phyloP scores from a whole-genome alignment of 2,888 invertebrate species.

The Tetanocera ferruginea region DNA sequence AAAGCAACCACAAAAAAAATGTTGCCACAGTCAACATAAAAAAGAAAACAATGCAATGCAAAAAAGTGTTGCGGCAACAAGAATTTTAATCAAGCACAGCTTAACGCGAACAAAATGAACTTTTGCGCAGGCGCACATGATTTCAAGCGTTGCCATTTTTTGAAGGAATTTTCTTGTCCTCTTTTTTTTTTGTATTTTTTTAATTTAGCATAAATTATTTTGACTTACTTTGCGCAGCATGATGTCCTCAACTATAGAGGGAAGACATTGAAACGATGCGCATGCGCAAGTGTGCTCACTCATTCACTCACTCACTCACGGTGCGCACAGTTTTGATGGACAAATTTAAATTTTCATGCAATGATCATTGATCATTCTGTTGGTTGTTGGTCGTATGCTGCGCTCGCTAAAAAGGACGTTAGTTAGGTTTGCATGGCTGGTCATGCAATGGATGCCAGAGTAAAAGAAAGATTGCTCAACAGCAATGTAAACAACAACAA shows the following conservation, averaged over 20 bases:
- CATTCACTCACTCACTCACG: neutral
- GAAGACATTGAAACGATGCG: neutral
- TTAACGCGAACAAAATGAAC: constrained; percentile 21
- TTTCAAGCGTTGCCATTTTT: constrained; percentile 29
- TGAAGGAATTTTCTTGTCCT: neutral
- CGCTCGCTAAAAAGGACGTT: neutral
- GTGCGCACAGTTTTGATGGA: constrained; percentile 42
- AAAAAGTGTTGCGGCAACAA: constrained; percentile 66
- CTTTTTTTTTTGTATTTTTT: constrained; percentile 1
- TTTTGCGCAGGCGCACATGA: constrained; percentile 34
- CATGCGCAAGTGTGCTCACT: constrained; percentile 21
- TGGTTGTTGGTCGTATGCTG: neutral
- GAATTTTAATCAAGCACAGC: constrained; percentile 64
- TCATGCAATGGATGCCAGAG: neutral
- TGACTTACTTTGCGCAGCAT: constrained; percentile 29
- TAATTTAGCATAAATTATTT: constrained; percentile 44
- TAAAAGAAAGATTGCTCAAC: neutral
- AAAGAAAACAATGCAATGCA: neutral
- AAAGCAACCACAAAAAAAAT: constrained; percentile 55
- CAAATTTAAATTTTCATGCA: constrained; percentile 48
- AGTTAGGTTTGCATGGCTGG: neutral
- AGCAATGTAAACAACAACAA: neutral
- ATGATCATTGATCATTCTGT: constrained; percentile 46
- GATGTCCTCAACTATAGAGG: neutral
- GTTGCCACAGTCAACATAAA: neutral